Base-by-base conservation (phyloP, 1,140 invertebrate genomes). In the Papilio aristodemus region DNA sequence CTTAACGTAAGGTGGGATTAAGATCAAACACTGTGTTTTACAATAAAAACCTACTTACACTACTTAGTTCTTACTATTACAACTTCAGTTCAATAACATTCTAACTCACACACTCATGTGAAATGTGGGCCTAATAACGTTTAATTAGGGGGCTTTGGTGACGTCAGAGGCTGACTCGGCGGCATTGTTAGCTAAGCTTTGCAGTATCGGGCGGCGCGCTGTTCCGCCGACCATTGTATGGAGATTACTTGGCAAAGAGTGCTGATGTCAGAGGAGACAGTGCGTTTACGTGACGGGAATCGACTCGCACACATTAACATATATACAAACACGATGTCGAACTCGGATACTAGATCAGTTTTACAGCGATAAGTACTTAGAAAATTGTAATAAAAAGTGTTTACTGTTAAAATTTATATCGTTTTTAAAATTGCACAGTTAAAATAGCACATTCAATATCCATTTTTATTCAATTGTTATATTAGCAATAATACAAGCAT, bases 191-290 rank as follows among this genome's bases (percentile, higher is more conserved):
- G 38, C 38, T 41, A 36, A 58, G 57, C 57, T 58, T 25, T 58
- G 13, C 57, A 41, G 1, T 14, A 32, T 36, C 43, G 46, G 57
- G 13, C 57, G 38, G 38, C 38, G 9, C 13, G 57, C 57, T 58
- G 27, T 25, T 13, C 57, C 57, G 38, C n/a, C 59, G 14, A 17
- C 59, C 59, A 62, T 62, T 62, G 59, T 62, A 62, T 62, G 59
- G 59, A 62, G 59, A 62, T 62, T 62, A 62, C 59, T 62, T 62
- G 59, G 32, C 59, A 62, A 62, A 62, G 59, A 62, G 59, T 62
- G 59, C 27, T 14, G 59, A 62, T 62, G 59, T 62, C 27, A 62
- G 27, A 62, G 36, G n/a, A 37, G 59, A 38, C 59, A 62, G 59
- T 62, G 36, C n/a, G 27, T 10, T 58, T 27, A 62, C 59, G 59